phyloP scores from a whole-genome alignment of 2,797 vertebrate species.

The Leptatherina wallacei region DNA sequence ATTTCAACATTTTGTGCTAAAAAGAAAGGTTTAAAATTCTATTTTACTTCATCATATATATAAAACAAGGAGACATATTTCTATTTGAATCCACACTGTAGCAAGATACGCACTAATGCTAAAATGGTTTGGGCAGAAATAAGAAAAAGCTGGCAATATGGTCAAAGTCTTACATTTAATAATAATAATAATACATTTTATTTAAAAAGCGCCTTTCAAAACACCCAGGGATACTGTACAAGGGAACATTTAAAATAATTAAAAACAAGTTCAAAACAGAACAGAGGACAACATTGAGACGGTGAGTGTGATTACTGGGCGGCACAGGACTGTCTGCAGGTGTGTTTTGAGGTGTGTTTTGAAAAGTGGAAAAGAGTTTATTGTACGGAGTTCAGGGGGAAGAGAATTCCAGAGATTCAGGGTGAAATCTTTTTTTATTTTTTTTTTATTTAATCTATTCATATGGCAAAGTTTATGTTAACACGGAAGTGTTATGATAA shows the following conservation, averaged over 20 bases:
- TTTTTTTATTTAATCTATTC: not conserved
- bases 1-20: not conserved
- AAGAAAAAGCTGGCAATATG: not conserved
- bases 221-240: too few relatives aligned
- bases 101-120: not conserved
- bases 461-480: not conserved
- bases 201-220: too few relatives aligned
- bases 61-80: accelerated
- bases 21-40: not conserved
- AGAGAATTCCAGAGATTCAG: not conserved
- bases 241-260: too few relatives aligned
- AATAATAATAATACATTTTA: too few relatives aligned
- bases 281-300: too few relatives aligned
- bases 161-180: not conserved
- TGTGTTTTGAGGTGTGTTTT: too few relatives aligned
- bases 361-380: too few relatives aligned
- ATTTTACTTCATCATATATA: accelerated
- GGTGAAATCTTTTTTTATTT: not conserved
- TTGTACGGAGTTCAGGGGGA: too few relatives aligned
- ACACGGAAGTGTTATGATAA: not conserved
- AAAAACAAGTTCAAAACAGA: too few relatives aligned
- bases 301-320: too few relatives aligned
- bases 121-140: not conserved
- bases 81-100: not conserved
- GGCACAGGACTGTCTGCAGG: too few relatives aligned